Evolutionary conservation across 2,797 vertebrate species (phyloP).

Genomic region (Sternarchorhynchus goeldii): DNA sequence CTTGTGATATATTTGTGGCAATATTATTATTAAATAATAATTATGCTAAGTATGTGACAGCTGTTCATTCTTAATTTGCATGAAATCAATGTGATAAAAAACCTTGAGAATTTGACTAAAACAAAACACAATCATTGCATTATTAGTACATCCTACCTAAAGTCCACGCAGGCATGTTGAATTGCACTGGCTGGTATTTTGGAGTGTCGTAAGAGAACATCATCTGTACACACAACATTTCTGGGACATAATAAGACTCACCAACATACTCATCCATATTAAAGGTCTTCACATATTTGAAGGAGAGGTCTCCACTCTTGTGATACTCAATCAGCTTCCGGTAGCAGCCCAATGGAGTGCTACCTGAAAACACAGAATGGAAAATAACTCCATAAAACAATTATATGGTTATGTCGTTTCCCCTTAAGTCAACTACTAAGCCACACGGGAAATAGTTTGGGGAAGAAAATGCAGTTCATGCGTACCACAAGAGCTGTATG

Average conservation of each 20-base stretch:
- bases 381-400: not conserved
- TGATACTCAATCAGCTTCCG: slow-evolving; percentile 90
- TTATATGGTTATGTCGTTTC: not conserved
- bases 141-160: not conserved
- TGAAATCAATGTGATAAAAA: too few species aligned
- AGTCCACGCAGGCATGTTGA: slow-evolving; percentile 9
- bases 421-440: not conserved
- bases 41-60: too few species aligned
- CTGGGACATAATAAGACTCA: slow-evolving; percentile 57
- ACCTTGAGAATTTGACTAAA: not conserved
- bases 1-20: too few species aligned
- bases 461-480: not conserved
- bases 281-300: slow-evolving; percentile 96
- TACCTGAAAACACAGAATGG: slow-evolving; percentile 73
- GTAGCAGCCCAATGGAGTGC: slow-evolving; percentile 94
- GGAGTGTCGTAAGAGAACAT: slow-evolving; percentile 7
- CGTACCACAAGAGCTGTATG: not conserved
- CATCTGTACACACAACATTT: slow-evolving; percentile 7
- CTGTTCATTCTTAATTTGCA: too few species aligned
- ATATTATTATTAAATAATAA: too few species aligned
- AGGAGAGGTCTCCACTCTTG: slow-evolving; percentile 90
- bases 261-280: slow-evolving; percentile 99
- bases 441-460: too few species aligned
- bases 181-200: not conserved
- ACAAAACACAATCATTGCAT: not conserved